Base-by-base conservation (phyloP, 1,140 invertebrate species). In the Drosophila baimaii region DNA sequence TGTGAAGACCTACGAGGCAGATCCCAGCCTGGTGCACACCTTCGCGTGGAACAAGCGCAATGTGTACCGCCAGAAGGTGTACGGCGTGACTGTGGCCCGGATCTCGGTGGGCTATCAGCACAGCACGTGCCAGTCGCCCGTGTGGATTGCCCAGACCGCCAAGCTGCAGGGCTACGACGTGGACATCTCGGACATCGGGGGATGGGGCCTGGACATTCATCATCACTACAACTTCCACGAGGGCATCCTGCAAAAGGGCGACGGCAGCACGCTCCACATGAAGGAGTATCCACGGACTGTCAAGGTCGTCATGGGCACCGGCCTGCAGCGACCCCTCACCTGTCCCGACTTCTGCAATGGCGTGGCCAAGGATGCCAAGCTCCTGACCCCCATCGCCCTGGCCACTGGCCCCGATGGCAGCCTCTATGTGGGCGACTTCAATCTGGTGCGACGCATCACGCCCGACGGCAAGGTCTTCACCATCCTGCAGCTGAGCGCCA, bases 221-320 rank as follows among this genome's bases (percentile, higher is more conserved):
- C 98, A 99, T 92, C 97, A 98, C 92, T 99, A 99, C 93, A 99
- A 99, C 92, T 98, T 98, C 93, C 96, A 98, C 85, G 97, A 99
- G 94, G 98, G 97, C 81, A 98, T 99, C 74, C 93, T 99, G 41
- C 98, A 99, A 91, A 98, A 98, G 92, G 98, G 98, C 25, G 98
- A 99, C 91, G 98, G 98, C 33, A 97, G 97, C 2, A 97, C 94
- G 21, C 93, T 99, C 17, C 98, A 98, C 92, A 95, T 99, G 90
- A 98, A 98, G 90, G 96, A 98, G 90, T 97, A 98, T 90, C 96
- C 97, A 17, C 94, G 96, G 21, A 97, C 97, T 56, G 95, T 99
- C 1, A 95, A 97, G 85, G 97, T 98, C 13, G 95, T 98, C 0
- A 97, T 99, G 95, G 98, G 98, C 8, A 98, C 97, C 41, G 98